Evolutionary conservation across 2,113 vertebrate genomes (phyloP), one percentile per base, ranked within the genome.

Genomic region (Perca fluviatilis): DNA sequence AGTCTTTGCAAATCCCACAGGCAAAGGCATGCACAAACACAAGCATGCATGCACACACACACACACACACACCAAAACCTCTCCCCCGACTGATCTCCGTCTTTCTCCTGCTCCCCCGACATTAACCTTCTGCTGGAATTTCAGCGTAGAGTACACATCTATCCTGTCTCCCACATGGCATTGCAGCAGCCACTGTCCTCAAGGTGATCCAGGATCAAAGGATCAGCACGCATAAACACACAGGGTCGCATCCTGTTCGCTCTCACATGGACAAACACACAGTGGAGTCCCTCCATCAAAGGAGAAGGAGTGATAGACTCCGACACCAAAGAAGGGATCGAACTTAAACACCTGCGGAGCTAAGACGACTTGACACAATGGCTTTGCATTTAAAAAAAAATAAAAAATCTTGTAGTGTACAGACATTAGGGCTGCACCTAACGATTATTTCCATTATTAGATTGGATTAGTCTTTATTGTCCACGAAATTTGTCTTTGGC

Each of bases 181-280:
- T 27, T 47, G 75, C 70, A 53, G 77, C 62, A 87, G 79, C 79
- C n/a, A 58, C 81, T 74, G 57, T 84, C 75, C 80, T 87, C 81
- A 77, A 84, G 84, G 86, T 86, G 87, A 84, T 85, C 60, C 57
- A 11, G 88, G 84, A 86, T 88, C 77, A 89, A 76, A 80, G 77
- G 49, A 78, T 77, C 74, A 3, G 62, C 53, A 5, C 13, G 21
- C 71, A 54, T 27, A 18, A 79, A 85, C 80, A 87, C 74, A 74
- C 23, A 4, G 23, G 54, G 61, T 21, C 40, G 40, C n/a, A 72
- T 61, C 21, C 40, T 43, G 10, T 43, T 43, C 4, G 5, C 83
- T 53, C 84, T 30, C 46, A 58, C 66, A 67, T 25, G 50, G 77
- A 64, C 82, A 81, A 64, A 81, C 50, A 72, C 67, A 60, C 21